Conservation (phyloP, 2,113 vertebrate species). For the Coregonus clupeaformis region DNA sequence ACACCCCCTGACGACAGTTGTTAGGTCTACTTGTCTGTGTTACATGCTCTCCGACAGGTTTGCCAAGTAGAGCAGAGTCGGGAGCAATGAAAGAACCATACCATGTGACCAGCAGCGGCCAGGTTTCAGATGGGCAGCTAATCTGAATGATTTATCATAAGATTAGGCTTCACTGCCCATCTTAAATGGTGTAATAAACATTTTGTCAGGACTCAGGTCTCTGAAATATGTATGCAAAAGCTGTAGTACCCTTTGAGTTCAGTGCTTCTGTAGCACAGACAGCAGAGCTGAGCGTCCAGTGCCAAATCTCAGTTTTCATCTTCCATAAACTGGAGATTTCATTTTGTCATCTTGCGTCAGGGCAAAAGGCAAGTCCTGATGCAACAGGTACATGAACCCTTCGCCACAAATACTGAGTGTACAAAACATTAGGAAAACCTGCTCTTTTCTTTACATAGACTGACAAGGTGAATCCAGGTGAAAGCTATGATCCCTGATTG, state of each 20-base stretch:
- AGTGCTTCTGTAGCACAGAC: constrained; percentile 2
- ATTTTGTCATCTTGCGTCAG: constrained; percentile 34
- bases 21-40: constrained; percentile 35
- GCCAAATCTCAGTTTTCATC: background rate
- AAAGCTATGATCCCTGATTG: too few relatives aligned
- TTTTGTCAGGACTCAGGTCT: background rate
- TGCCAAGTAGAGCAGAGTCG: constrained; percentile 24
- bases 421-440: too few relatives aligned
- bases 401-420: background rate
- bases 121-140: background rate
- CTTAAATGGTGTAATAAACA: background rate
- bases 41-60: constrained; percentile 65
- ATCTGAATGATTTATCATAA: background rate
- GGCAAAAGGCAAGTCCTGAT: constrained; percentile 43
- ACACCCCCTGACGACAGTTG: constrained; percentile 25
- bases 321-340: constrained; percentile 45
- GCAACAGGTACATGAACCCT: constrained; percentile 13
- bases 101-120: constrained; percentile 2
- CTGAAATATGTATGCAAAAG: background rate
- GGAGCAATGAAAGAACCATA: background rate
- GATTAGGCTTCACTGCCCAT: background rate
- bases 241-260: background rate
- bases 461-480: too few relatives aligned
- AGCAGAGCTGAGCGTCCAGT: background rate
- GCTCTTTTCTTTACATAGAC: too few relatives aligned